Evolutionary conservation across 1,140 invertebrate genomes (phyloP), one percentile per base, ranked within the genome.

Genomic region (Nylanderia fulva): DNA sequence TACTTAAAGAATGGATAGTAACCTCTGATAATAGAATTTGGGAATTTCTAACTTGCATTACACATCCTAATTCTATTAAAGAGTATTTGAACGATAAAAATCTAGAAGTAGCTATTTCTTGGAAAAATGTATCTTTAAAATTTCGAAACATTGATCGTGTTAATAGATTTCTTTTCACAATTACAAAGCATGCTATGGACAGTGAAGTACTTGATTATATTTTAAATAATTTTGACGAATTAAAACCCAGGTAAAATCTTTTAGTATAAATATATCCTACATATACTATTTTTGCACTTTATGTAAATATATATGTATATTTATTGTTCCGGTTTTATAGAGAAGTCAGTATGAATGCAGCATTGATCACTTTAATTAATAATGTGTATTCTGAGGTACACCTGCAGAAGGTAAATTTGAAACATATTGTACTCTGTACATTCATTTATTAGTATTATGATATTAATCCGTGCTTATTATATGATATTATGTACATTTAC

Each of bases 401-500:
- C 48, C 24, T 69, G n/a, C 6, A 39, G 0, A 69, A 54, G 76
- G 76, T 80, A 39, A 18, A 66, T 52, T 45, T 48, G 13, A 77
- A n/a, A 18, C 61, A 61, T 4, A 15, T 15, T 45, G 13, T 45
- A 45, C 0, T 45, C 13, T 45, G 13, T 45, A 45, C 1, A 45
- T n/a, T n/a, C n/a, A n/a, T 45, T 45, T 45, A 45, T 45, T 15
- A 15, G 4, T 45, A 45, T 15, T 4, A 15, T 4, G 13, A 15
- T 45, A 45, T 45, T 45, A 45, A 45, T 45, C 42, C 3, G n/a
- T n/a, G n/a, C n/a, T n/a, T n/a, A n/a, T n/a, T n/a, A n/a, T n/a
- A n/a, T n/a, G 1, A 42, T 45, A 42, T 42, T 9, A 42, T 42
- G 3, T 45, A 45, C 15, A 11, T 45, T 0, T 45, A 0, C 15